Evolutionary conservation across 1,140 invertebrate species (phyloP), one percentile per base, ranked within the genome.

Genomic region (Drosophila subpulchrella): DNA sequence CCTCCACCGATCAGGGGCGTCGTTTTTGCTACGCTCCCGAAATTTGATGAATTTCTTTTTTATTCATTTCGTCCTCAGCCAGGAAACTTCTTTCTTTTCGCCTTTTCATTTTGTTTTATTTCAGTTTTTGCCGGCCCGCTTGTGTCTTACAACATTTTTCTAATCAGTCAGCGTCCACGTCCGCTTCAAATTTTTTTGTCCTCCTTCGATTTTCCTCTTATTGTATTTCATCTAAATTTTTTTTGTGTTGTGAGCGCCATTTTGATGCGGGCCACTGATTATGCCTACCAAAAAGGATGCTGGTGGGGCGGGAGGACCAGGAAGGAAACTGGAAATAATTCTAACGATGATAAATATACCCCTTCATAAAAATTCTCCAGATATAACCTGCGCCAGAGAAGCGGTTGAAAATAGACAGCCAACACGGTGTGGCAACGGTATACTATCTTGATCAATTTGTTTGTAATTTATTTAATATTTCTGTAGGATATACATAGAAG

Each of bases 1-100:
- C 24, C 24, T 30, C 15, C n/a, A 11, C 48, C 20, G 10, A 41
- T 12, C n/a, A 44, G 24, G n/a, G 51, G 55, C 67, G 17, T 63
- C 61, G 17, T 67, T 81, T 78, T 79, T 79, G 66, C 72, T 75
- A 59, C 79, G 71, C 81, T 84, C 66, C 78, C 83, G 71, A 86
- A 86, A 79, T 86, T 86, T 86, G 82, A 86, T 86, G 82, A 86
- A 86, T 86, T 86, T 81, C 78, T 82, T 86, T 86, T 86, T 86
- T 86, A 86, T 79, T 86, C 82, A 82, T 86, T 86, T 78, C 24
- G 41, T 51, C 24, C 5, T 5, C 20, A 24, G 8, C 11, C 36
- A 20, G 0, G 17, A 44, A 44, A 20, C 4, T 72, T 32, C 10
- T 34, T 42, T 47, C 11, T 30, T 30, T 42, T 42, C 7, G 15